Conservation (phyloP, 2,797 vertebrate genomes). For the Phyllotis vaccarum region DNA sequence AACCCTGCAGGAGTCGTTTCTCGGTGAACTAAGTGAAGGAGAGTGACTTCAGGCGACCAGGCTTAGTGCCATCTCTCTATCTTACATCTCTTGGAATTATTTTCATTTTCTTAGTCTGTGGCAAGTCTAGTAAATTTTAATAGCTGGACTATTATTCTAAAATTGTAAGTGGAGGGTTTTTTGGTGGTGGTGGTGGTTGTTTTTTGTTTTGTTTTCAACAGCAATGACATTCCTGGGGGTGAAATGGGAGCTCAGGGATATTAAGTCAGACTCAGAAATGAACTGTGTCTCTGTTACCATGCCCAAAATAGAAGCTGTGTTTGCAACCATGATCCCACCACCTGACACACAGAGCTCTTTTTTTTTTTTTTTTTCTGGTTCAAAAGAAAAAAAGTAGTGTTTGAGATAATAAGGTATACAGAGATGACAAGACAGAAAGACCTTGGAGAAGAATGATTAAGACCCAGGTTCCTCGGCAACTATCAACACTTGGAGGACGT, state of each 20-base stretch:
- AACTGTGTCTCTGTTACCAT: neutral
- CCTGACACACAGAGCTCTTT: neutral
- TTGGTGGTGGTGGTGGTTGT: too few relatives aligned
- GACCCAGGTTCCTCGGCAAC: neutral
- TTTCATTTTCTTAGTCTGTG: neutral
- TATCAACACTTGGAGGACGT: neutral
- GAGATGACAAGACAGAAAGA: neutral
- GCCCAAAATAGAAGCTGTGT: conserved; percentile 60
- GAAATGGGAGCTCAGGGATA: conserved; percentile 52
- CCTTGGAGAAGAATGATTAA: neutral
- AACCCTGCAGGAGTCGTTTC: neutral
- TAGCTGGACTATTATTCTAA: neutral
- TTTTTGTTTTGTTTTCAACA: neutral
- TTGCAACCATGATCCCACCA: neutral
- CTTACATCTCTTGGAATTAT: neutral
- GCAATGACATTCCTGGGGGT: conserved; percentile 34
- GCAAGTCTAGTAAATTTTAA: neutral
- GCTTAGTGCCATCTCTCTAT: neutral
- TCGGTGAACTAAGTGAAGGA: neutral
- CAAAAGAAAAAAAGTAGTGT: neutral
- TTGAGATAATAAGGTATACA: neutral
- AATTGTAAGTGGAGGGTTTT: neutral
- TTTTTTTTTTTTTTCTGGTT: too few relatives aligned
- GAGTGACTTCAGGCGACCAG: neutral
- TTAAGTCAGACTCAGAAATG: conserved; percentile 61